Conservation (phyloP, 2,797 vertebrate species). For the Melanogrammus aeglefinus region DNA sequence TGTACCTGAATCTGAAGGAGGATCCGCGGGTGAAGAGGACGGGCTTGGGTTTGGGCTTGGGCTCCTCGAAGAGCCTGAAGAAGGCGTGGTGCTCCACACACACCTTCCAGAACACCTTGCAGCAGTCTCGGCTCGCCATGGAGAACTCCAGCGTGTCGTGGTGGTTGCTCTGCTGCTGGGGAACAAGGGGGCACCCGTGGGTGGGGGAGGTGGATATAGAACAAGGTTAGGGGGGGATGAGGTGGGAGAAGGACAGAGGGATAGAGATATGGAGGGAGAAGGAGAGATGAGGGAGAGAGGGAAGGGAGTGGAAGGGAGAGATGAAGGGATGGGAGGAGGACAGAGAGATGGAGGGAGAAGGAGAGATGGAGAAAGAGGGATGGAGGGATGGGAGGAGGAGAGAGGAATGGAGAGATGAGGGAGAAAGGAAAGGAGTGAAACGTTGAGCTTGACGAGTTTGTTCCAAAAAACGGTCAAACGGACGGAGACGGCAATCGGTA, state of each 20-base stretch:
- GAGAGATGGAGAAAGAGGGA: not conserved
- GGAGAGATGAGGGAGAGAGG: too few relatives aligned
- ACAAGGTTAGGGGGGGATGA: conserved; percentile 12
- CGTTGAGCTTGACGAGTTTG: not conserved
- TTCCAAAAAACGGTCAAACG: not conserved
- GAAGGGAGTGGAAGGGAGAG: too few relatives aligned
- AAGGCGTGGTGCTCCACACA: conserved; percentile 98
- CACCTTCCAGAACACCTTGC: conserved; percentile 99
- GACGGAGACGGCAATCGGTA: not conserved
- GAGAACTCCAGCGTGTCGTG: conserved; percentile 96
- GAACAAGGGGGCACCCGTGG: too few relatives aligned
- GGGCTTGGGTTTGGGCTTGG: conserved; percentile 93
- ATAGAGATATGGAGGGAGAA: too few relatives aligned
- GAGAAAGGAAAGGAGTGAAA: not conserved
- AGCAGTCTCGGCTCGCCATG: conserved; percentile 94
- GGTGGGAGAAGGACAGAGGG: too few relatives aligned
- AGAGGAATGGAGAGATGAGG: not conserved
- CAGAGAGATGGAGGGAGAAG: not conserved
- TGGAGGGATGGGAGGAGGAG: not conserved
- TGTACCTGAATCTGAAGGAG: conserved; percentile 96
- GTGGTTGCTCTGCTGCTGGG: conserved; percentile 78
- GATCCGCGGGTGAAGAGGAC: conserved; percentile 95
- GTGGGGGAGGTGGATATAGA: too few relatives aligned
- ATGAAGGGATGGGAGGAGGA: not conserved
- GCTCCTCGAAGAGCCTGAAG: conserved; percentile 97